A percentile compares a stretch with the other conserved stretches of the same genome.
phyloP scores from a whole-genome alignment of 2,797 vertebrate genomes.

The Pangasius krempfi region DNA sequence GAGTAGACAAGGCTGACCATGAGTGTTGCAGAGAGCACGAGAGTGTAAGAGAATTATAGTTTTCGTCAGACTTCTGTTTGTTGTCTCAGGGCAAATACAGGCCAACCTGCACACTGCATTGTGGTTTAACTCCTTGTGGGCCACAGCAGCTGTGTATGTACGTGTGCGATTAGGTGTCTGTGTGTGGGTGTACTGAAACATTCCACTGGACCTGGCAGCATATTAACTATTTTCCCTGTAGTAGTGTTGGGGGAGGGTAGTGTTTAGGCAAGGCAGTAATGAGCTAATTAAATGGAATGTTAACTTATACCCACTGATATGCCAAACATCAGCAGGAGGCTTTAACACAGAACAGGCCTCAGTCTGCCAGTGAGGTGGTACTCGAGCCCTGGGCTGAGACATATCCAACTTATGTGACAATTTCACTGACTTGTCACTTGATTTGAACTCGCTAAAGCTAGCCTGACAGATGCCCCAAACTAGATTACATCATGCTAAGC shows the following conservation, averaged over 20 bases:
- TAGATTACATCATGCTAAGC: neutral
- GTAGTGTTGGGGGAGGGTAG: conserved; percentile 30
- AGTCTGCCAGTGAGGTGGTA: conserved; percentile 7
- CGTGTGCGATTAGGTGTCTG: conserved; percentile 29
- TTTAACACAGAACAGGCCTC: conserved; percentile 22
- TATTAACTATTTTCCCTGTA: conserved; percentile 43
- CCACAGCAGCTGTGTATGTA: conserved; percentile 30
- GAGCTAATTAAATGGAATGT: conserved; percentile 54
- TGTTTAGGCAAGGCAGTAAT: conserved; percentile 48
- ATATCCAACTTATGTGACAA: neutral
- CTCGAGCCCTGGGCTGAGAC: neutral
- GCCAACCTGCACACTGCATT: conserved; percentile 28
- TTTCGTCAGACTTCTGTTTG: conserved; percentile 36
- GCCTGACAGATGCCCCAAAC: neutral
- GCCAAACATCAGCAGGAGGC: conserved; percentile 40
- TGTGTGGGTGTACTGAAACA: conserved; percentile 38
- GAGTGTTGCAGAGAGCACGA: conserved; percentile 26
- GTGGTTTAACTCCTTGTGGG: conserved; percentile 42
- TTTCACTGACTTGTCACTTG: neutral
- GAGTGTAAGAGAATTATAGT: conserved; percentile 32
- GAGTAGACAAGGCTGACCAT: neutral
- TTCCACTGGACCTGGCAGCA: conserved; percentile 48
- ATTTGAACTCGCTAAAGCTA: conserved; percentile 2
- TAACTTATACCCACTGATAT: conserved; percentile 50
- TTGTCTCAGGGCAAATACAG: conserved; percentile 39